phyloP scores from a whole-genome alignment of 2,113 vertebrate species.

The Tor tambroides region DNA sequence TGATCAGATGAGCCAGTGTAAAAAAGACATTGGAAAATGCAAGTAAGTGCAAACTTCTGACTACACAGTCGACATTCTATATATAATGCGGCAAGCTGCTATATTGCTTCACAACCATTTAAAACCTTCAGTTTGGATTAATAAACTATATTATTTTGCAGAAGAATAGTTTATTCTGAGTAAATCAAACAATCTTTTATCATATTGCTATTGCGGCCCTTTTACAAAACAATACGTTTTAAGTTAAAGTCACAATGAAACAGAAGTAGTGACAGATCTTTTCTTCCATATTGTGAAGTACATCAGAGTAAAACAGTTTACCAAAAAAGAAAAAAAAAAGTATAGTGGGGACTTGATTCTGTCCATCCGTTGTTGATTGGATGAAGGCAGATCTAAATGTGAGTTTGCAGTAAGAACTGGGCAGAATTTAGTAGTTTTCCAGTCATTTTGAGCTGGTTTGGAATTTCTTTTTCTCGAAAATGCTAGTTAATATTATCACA shows the following conservation, averaged over 20 bases:
- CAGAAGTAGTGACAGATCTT: not conserved
- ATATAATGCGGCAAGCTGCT: not conserved
- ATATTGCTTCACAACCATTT: not conserved
- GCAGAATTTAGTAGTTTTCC: not conserved
- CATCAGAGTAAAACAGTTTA: not conserved
- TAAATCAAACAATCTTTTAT: not conserved
- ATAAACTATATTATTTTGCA: not conserved
- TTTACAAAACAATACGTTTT: not conserved
- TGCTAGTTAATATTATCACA: too few species aligned
- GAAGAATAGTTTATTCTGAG: not conserved
- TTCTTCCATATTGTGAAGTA: not conserved
- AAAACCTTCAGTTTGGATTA: not conserved
- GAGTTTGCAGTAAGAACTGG: not conserved
- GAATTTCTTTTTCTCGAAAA: too few species aligned
- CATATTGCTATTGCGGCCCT: not conserved
- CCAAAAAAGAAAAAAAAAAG: not conserved
- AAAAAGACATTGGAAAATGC: not conserved
- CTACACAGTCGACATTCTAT: not conserved
- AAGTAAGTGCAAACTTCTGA: not conserved
- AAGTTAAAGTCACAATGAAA: not conserved
- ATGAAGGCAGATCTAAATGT: not conserved
- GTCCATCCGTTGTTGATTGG: not conserved
- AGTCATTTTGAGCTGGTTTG: too few species aligned
- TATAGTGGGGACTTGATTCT: not conserved
- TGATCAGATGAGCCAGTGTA: not conserved